These are phyloP conservation scores for Drosophila emarginata DNA, from an alignment of 2,888 invertebrate genomes.

Conservation along the genomic window DNA sequence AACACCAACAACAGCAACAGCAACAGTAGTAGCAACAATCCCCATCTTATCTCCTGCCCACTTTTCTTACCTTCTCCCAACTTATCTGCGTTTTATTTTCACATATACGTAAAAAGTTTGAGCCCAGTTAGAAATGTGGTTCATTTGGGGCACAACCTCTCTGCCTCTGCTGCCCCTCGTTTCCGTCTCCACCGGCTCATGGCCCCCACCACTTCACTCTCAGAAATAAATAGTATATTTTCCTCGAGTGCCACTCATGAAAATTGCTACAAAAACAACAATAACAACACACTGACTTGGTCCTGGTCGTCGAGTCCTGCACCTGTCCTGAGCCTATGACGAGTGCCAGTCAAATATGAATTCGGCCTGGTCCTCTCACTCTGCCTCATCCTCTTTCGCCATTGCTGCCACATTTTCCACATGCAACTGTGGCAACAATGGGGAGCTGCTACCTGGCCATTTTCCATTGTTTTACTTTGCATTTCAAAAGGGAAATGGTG, in stretches of 20 bases:
- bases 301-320: conserved; percentile 36
- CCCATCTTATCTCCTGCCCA: conserved; percentile 42
- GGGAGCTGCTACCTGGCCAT: neutral
- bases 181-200: neutral
- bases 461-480: conserved; percentile 2
- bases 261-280: conserved; percentile 67
- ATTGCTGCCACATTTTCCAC: neutral
- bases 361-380: conserved; percentile 50
- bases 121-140: conserved; percentile 63
- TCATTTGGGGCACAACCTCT: conserved; percentile 59
- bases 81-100: conserved; percentile 53
- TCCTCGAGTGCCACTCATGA: conserved; percentile 74
- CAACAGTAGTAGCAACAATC: conserved; percentile 18
- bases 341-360: conserved; percentile 74
- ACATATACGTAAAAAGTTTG: conserved; percentile 68
- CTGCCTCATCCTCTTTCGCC: conserved; percentile 14
- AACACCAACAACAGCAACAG: conserved; percentile 54
- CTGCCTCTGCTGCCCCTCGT: neutral
- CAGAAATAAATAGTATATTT: conserved; percentile 75
- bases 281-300: conserved; percentile 26
- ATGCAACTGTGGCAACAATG: conserved; percentile 33
- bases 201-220: conserved; percentile 19
- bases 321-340: conserved; percentile 52
- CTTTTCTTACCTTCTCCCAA: conserved; percentile 26
- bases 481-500: conserved; percentile 29